phyloP scores from a whole-genome alignment of 2,888 invertebrate genomes.

The Ophonus ardosiacus region DNA sequence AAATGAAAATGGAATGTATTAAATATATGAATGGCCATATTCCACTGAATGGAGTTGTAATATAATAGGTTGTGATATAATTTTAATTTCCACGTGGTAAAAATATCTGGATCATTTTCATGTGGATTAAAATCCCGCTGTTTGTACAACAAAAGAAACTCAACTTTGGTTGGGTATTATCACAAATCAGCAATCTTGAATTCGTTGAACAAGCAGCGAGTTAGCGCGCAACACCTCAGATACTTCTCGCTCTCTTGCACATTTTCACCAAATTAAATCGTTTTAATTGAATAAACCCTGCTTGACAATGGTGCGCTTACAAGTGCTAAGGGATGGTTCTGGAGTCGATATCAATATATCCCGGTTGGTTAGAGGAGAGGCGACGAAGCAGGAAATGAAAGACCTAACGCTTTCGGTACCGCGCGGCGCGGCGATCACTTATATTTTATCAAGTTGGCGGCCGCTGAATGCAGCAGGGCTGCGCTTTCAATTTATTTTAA shows the following conservation, averaged over 20 bases:
- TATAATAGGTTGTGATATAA: slow-evolving; percentile 14
- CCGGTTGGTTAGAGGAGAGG: background rate
- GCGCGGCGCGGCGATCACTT: slow-evolving; percentile 48
- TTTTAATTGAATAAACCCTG: slow-evolving; percentile 49
- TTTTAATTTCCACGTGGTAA: slow-evolving; percentile 31
- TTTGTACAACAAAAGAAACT: slow-evolving; percentile 29
- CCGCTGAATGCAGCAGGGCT: slow-evolving; percentile 56
- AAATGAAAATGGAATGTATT: slow-evolving; percentile 22
- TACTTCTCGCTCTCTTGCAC: slow-evolving; percentile 47
- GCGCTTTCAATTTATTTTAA: slow-evolving; percentile 77
- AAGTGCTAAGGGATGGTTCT: slow-evolving; percentile 47
- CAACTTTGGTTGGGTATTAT: background rate
- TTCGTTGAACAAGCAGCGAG: slow-evolving; percentile 1
- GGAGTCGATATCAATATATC: slow-evolving; percentile 31
- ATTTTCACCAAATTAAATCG: slow-evolving; percentile 47
- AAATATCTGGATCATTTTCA: slow-evolving; percentile 30
- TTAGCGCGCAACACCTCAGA: slow-evolving; percentile 9
- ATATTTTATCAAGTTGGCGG: slow-evolving; percentile 51
- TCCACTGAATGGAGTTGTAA: background rate
- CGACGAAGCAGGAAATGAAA: slow-evolving; percentile 60
- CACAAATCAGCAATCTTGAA: slow-evolving; percentile 42
- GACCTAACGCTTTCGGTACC: slow-evolving; percentile 52
- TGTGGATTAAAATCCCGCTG: slow-evolving; percentile 17
- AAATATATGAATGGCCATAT: slow-evolving; percentile 18
- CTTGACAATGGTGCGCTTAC: slow-evolving; percentile 38